Evolutionary conservation across 2,113 vertebrate species (phyloP), one percentile per base, ranked within the genome.

Genomic region (Tetrax tetrax): DNA sequence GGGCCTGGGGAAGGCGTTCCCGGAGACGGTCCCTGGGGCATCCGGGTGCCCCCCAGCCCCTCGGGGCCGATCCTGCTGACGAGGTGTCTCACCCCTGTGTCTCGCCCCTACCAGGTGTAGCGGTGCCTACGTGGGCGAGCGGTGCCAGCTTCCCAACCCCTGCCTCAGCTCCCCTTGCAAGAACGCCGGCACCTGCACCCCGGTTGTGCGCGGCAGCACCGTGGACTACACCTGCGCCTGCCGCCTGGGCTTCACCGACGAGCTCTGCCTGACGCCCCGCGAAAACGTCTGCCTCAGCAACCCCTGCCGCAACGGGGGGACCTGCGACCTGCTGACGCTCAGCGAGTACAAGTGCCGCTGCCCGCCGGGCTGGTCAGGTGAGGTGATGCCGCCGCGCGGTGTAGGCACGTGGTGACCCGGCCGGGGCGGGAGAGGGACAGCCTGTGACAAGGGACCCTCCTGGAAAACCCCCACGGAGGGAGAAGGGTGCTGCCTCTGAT

Each of bases 351-450:
- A 98, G 95, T 99, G 99, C 93, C 98, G 97, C 79, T 99, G 99
- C 83, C 98, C 98, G 0, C 99, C 99, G 0, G 99, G 99, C 38
- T 99, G 99, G 99, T 98, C 99, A 98, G 99, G 99, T 99, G 97
- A 97, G 96, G 87, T 48, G 4, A 22, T 16, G 41, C 12, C 4
- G 1, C 15, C 1, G 1, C 1, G 11, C 3, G 48, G 9, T 12
- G 1, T 1, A 33, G 48, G 83, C 43, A 18, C 12, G 0, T 0
- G 4, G 74, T 38, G 45, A 66, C n/a, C 5, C 1, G 3, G 15
- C 7, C 8, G 1, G 6, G 2, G 5, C 47, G 33, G 19, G 18
- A 38, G 29, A 29, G 54, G 89, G 69, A 1, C 0, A 9, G 17
- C 3, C 13, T 3, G 41, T 1, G 4, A 0, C 1, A 2, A 23